Conservation (phyloP, 2,888 invertebrate species). For the Lucinisca nassula region DNA sequence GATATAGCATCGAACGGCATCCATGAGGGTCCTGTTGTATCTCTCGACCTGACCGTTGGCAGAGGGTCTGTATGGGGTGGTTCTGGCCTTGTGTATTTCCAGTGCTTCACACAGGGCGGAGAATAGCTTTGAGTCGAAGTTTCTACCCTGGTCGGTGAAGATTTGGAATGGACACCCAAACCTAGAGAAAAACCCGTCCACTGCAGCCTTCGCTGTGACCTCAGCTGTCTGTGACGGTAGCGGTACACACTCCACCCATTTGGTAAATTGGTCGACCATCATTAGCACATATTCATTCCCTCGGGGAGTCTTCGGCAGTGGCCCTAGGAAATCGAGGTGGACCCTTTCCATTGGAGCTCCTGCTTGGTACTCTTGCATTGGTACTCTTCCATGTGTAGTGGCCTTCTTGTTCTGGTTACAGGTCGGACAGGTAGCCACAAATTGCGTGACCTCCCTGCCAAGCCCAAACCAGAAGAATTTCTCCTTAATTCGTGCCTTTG, state of each 20-base stretch:
- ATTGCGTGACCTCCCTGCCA: background rate
- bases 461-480: background rate
- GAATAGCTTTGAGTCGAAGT: slow-evolving; percentile 28
- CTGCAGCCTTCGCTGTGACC: slow-evolving; percentile 19
- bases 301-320: background rate
- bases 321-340: background rate
- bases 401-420: slow-evolving; percentile 17
- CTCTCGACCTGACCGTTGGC: slow-evolving; percentile 14
- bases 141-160: slow-evolving; percentile 7
- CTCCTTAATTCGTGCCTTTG: background rate
- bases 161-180: slow-evolving; percentile 27
- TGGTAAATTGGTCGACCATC: slow-evolving; percentile 8
- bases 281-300: background rate
- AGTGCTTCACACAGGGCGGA: slow-evolving; percentile 10
- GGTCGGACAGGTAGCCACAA: background rate
- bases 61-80: background rate
- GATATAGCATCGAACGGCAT: slow-evolving; percentile 44
- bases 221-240: too few relatives aligned
- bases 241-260: slow-evolving; percentile 46
- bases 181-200: background rate
- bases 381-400: background rate
- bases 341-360: background rate
- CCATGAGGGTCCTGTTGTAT: slow-evolving; percentile 34
- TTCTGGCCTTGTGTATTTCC: slow-evolving; percentile 7
- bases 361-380: background rate